Percentiles rank a stretch among this genome's conserved stretches.
These are phyloP conservation scores for Aphodius granarius DNA, from an alignment of 2,888 invertebrate species.

Conservation along the genomic window DNA sequence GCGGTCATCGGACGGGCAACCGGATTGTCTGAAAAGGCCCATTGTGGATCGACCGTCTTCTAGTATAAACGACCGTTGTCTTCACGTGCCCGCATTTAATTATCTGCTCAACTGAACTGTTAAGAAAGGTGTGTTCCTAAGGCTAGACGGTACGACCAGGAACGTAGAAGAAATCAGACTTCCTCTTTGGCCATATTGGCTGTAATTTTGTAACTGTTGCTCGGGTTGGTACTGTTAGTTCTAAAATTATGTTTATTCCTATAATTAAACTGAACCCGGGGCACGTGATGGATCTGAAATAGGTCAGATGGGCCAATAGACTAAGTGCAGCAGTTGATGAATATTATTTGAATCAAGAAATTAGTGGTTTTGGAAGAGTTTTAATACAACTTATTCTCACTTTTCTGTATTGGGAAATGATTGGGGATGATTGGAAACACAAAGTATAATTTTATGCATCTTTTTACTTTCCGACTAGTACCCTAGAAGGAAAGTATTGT, in stretches of 20 bases:
- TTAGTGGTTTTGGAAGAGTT: too few species aligned
- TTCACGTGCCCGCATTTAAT: constrained; percentile 9
- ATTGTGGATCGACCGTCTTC: background rate
- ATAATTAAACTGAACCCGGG: background rate
- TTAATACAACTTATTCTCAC: too few species aligned
- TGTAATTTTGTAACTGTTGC: background rate
- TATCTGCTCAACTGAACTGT: constrained; percentile 3
- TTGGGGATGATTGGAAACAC: too few species aligned
- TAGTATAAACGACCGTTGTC: constrained; percentile 1
- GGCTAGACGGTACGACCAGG: background rate
- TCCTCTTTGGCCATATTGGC: background rate
- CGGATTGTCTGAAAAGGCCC: background rate
- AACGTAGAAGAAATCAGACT: background rate
- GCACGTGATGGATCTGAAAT: background rate
- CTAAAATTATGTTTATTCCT: background rate
- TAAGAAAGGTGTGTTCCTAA: background rate
- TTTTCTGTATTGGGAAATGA: too few species aligned
- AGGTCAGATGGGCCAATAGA: background rate
- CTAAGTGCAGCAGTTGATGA: background rate
- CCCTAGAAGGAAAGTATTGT: too few species aligned
- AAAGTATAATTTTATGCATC: too few species aligned
- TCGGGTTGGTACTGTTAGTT: background rate
- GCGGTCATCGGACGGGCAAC: background rate
- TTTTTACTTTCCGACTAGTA: too few species aligned
- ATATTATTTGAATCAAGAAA: background rate